A percentile compares a stretch with the other conserved stretches of the same genome.
Conservation (phyloP, 2,888 invertebrate species). For the Eupithecia pulchellata region DNA sequence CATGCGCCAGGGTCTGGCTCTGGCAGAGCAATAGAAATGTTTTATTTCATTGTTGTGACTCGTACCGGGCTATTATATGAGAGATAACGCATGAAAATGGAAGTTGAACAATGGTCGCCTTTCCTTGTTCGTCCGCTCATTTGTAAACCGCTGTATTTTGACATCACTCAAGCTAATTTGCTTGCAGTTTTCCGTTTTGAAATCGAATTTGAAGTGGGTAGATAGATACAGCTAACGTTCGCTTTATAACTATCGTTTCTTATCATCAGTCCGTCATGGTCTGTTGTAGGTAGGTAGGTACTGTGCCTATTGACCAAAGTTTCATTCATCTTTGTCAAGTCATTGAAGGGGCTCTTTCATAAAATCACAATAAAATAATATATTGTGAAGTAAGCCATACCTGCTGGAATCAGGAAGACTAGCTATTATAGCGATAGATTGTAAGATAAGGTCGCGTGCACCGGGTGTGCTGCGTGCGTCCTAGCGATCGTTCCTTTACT, state of each 20-base stretch:
- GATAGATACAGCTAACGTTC: neutral
- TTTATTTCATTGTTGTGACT: slow-evolving; percentile 27
- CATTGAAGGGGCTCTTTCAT: neutral
- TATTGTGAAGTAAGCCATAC: neutral
- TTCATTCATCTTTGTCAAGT: neutral
- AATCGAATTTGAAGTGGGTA: neutral
- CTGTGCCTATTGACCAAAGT: neutral
- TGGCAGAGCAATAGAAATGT: slow-evolving; percentile 32
- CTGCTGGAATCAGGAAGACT: neutral
- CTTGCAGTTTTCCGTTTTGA: neutral
- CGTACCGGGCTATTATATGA: slow-evolving; percentile 35
- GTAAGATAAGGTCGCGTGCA: slow-evolving; percentile 19
- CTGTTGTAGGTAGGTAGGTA: neutral
- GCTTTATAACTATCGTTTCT: slow-evolving; percentile 1
- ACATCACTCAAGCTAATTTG: neutral
- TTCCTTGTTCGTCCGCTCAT: slow-evolving; percentile 25
- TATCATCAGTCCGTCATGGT: neutral
- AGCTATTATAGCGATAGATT: neutral
- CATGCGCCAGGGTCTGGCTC: slow-evolving; percentile 28
- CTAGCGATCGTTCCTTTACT: slow-evolving; percentile 27
- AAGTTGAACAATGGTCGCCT: slow-evolving; percentile 43
- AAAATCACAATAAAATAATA: neutral
- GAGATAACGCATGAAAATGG: slow-evolving; percentile 54
- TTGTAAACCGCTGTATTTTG: slow-evolving; percentile 10
- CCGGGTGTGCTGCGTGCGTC: slow-evolving; percentile 18